Base-by-base conservation (phyloP, 2,113 vertebrate species). In the Sprattus sprattus region DNA sequence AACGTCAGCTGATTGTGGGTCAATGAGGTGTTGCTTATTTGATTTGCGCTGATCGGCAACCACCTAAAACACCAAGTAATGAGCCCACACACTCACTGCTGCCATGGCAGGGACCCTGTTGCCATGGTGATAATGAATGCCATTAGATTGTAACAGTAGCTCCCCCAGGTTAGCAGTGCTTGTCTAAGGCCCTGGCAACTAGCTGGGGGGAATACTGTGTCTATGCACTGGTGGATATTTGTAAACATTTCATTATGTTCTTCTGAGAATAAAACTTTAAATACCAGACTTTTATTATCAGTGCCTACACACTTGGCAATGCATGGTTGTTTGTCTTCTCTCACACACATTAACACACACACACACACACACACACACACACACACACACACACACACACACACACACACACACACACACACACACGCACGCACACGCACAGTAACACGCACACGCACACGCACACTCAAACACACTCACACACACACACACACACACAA, bases 11-110 rank as follows among this genome's bases (percentile, higher is more conserved):
- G 71, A 78, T 39, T 78, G 71, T 39, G 13, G 71, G 71, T 78
- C 25, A 78, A 78, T 78, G 71, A 78, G 71, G 13, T 39, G 71
- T 78, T 78, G 71, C 71, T 78, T 78, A 78, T 78, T 78, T 78
- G 71, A 78, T 78, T 78, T 78, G 71, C 4, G 32, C 15, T 78
- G 10, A 32, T 78, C 71, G 28, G 71, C 13, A 32, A 15, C 71
- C 71, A 78, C 71, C 71, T 78, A 44, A 78, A 78, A 11, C 28
- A 78, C 10, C 28, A 28, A 78, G 71, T 78, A 78, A 78, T 78
- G 71, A 39, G 71, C 28, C 71, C n/a, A 10, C 13, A 39, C 9
- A 78, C 71, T 44, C 32, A 39, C 32, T 39, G 25, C 71, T 71
- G 28, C 64, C 28, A 32, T 28, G 64, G 64, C 3, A 28, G 9